phyloP scores from a whole-genome alignment of 2,113 vertebrate species.

The Gymnorhina tibicen region DNA sequence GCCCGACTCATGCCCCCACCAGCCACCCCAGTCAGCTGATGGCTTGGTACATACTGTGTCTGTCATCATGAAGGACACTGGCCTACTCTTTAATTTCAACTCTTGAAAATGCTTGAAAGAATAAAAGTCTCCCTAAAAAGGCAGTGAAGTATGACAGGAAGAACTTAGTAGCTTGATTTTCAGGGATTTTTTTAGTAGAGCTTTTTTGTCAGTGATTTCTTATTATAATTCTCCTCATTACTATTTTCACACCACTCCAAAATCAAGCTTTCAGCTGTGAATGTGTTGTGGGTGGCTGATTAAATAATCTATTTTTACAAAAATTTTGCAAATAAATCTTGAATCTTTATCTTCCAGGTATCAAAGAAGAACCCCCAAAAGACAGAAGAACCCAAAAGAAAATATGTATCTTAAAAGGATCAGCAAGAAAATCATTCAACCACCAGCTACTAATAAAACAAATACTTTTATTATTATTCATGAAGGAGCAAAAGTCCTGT shows the following conservation, averaged over 20 bases:
- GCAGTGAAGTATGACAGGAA: background rate
- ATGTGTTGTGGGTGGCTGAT: background rate
- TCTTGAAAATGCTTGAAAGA: background rate
- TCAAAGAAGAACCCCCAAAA: background rate
- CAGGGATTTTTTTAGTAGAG: background rate
- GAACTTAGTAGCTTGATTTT: background rate
- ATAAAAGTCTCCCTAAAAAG: background rate
- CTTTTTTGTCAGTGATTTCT: background rate
- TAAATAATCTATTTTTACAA: background rate
- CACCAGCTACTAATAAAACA: background rate
- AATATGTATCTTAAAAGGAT: background rate
- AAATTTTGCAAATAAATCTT: background rate
- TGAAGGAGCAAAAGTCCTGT: background rate
- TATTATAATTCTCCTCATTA: background rate
- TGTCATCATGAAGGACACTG: background rate
- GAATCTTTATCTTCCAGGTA: background rate
- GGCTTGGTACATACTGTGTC: background rate
- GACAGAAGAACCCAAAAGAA: background rate
- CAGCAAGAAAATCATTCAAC: background rate
- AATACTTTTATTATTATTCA: background rate
- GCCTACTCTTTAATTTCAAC: background rate
- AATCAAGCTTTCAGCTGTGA: background rate
- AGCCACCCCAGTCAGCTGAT: accelerated
- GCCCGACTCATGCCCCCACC: accelerated
- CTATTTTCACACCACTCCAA: background rate